phyloP scores from a whole-genome alignment of 35 echinoderm and acorn worm genomes.

The Ophiothrix spiculata region DNA sequence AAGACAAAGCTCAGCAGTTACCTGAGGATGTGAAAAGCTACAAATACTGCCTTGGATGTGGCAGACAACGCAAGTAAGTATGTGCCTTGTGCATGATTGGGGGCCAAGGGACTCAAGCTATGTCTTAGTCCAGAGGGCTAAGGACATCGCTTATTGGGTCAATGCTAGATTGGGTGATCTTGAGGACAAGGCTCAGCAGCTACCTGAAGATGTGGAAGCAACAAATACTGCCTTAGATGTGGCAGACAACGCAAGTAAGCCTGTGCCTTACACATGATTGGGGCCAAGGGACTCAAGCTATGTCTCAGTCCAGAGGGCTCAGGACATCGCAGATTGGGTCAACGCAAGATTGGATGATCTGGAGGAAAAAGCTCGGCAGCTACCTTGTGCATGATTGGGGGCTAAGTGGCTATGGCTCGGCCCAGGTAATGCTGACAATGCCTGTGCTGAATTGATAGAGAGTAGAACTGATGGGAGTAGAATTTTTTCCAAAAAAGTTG shows the following conservation, averaged over 20 bases:
- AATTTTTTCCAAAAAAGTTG: too few relatives aligned
- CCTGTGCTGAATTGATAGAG: too few relatives aligned
- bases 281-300: background rate
- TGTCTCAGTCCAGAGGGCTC: constrained; percentile 17
- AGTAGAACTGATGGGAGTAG: too few relatives aligned
- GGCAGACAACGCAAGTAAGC: constrained; percentile 31
- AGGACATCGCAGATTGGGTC: background rate
- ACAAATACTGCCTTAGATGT: constrained; percentile 14
- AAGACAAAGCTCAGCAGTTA: background rate
- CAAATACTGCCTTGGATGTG: constrained; percentile 11
- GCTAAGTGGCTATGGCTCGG: too few relatives aligned
- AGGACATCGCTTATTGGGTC: constrained; percentile 6
- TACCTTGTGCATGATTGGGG: too few relatives aligned
- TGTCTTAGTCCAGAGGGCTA: constrained; percentile 22
- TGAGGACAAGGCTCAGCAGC: background rate
- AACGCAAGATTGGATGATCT: constrained; percentile 14
- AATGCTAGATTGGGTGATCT: constrained; percentile 21
- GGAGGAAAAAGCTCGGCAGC: background rate
- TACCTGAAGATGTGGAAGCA: constrained; percentile 39
- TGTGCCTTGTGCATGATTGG: too few relatives aligned
- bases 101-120: too few relatives aligned
- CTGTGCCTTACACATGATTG: too few relatives aligned
- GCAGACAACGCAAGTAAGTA: constrained; percentile 34
- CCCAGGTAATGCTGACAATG: too few relatives aligned
- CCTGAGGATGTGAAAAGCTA: constrained; percentile 42